Base-by-base conservation (phyloP, 2,888 invertebrate genomes). In the Xestia c-nigrum region DNA sequence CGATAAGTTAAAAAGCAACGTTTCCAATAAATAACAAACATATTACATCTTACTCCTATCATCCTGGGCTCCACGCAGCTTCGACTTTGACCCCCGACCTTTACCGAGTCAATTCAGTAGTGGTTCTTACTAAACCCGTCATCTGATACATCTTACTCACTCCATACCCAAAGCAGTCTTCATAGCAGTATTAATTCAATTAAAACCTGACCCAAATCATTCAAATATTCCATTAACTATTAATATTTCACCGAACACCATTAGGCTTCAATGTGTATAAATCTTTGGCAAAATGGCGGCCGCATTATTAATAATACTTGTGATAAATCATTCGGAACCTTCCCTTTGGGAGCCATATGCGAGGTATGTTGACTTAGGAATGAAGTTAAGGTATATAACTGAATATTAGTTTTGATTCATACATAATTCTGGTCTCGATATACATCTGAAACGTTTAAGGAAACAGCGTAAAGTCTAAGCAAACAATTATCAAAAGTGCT, bases 191-290 rank as follows among this genome's bases (percentile, higher is more conserved):
- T 72, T 81, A 85, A 81, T 80, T 88, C 73, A 86, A 88, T 88
- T 86, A 88, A 87, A 85, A 78, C 38, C 72, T 79, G 79, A 80
- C 80, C 67, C 43, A 74, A 79, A 84, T 80, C 63, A 76, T 76
- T 78, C 83, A 77, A 87, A 83, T 88, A 85, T 86, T 88, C 87
- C 88, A 89, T 90, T 90, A 86, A 86, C 77, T 84, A 81, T 89
- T 89, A 85, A 90, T 88, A 87, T 88, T 88, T 90, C 87, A 85
- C 86, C 85, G 86, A 88, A 87, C 82, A 87, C 84, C 85, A 88
- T 89, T 89, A 88, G 72, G 77, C 74, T 65, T 67, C 72, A 69
- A 69, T 81, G 72, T 68, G 65, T 73, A 85, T 87, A 87, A 79
- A 85, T 87, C 88, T 82, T 85, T 31, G 24, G 74, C 64, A 76